Evolutionary conservation across 2,113 vertebrate genomes (phyloP), one percentile per base, ranked within the genome.

Genomic region (Plecturocebus donacophilus): DNA sequence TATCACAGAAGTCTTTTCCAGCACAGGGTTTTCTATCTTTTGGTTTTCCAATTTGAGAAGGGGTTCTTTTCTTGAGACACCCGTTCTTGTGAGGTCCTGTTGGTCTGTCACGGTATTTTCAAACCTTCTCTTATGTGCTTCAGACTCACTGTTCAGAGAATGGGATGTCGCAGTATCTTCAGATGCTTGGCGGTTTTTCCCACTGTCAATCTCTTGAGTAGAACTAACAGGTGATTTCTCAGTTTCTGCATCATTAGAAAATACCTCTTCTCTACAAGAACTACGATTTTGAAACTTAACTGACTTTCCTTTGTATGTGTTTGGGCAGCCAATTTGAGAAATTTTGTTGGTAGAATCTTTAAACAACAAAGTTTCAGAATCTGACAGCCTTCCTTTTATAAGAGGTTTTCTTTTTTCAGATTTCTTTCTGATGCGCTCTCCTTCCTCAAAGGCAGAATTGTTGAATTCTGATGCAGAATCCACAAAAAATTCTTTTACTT

Each of bases 401-500:
- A 19, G 0, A 16, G 68, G 90, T 86, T 90, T 94, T 96, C 88
- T 98, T 96, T 95, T 98, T 94, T 90, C 94, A 32, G 76, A 96
- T 30, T 5, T 23, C 54, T 49, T 90, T 93, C 20, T 47, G 85
- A 23, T 5, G 16, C 5, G 25, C 32, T 94, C 13, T 95, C 13
- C 77, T 92, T 98, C 38, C 9, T 95, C 30, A 61, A 1, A 56
- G 9, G 47, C 23, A 68, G 5, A 66, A 66, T 83, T 97, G 81
- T 68, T 49, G 84, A 68, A 40, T 90, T 91, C 52, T 92, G 96
- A 83, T 77, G 94, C 76, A 92, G 97, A 91, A 86, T n/a, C 64
- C 49, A 97, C 56, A 81, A 99, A 98, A 30, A 98, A 90, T 47
- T 98, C 95, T 52, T 98, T 97, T 25, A 99, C 87, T 11, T 99